phyloP scores from a whole-genome alignment of 2,113 vertebrate species.

The Zapus hudsonius region DNA sequence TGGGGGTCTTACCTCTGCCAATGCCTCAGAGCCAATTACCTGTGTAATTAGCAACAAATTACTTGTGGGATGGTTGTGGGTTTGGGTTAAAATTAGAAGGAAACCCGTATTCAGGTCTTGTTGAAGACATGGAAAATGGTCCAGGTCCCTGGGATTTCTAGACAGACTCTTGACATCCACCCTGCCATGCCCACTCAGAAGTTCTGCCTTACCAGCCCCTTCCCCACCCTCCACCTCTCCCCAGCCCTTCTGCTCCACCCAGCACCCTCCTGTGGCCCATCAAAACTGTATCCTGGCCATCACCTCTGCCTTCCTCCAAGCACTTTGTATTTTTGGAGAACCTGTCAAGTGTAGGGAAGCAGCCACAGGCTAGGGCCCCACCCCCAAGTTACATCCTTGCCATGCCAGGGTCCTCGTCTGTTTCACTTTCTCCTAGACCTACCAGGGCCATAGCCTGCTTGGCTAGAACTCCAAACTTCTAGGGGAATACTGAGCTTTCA shows the following conservation, averaged over 20 bases:
- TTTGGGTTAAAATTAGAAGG: slow-evolving; percentile 74
- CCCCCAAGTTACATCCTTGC: background rate
- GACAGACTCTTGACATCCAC: background rate
- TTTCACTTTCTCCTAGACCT: background rate
- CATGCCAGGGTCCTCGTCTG: background rate
- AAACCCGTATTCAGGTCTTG: slow-evolving; percentile 62
- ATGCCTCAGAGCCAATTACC: slow-evolving; percentile 72
- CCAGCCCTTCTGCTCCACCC: background rate
- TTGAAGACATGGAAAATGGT: background rate
- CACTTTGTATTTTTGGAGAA: background rate
- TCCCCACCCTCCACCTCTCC: rapidly evolving
- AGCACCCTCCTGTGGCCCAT: background rate
- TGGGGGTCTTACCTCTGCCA: slow-evolving; percentile 41
- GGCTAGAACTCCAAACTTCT: background rate
- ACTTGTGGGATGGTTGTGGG: slow-evolving; percentile 63
- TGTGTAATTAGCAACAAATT: slow-evolving; percentile 73
- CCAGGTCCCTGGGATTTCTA: background rate
- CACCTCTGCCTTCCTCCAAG: background rate
- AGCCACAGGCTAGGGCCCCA: background rate
- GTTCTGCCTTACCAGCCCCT: background rate
- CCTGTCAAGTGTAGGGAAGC: background rate
- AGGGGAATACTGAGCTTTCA: background rate
- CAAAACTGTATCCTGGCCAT: background rate
- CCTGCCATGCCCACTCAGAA: rapidly evolving
- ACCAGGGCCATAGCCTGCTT: background rate